Conservation (phyloP, 2,113 vertebrate genomes). For the Callithrix jacchus region DNA sequence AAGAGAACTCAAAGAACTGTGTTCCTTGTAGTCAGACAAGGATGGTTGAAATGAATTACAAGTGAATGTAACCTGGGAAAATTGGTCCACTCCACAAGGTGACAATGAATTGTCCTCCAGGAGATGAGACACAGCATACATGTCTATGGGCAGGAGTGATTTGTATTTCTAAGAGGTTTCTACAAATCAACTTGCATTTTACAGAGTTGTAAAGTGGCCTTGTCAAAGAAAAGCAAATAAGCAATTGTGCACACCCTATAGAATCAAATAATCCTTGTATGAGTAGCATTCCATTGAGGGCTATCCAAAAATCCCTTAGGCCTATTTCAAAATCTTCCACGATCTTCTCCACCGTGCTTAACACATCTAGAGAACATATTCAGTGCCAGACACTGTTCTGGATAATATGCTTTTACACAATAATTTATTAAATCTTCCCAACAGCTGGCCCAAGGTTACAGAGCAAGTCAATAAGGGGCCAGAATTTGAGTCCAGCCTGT, state of each 20-base stretch:
- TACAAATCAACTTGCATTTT: neutral
- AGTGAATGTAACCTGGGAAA: neutral
- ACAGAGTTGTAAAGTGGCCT: neutral
- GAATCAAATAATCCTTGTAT: neutral
- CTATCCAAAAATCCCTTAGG: neutral
- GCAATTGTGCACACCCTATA: too few species aligned
- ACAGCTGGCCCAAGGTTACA: neutral
- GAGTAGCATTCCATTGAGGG: too few species aligned
- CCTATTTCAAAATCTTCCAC: neutral
- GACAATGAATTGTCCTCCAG: too few species aligned
- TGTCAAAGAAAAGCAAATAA: neutral
- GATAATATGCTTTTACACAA: neutral
- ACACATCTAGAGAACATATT: accelerated
- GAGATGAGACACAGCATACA: neutral
- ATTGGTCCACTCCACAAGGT: accelerated
- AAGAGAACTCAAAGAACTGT: neutral
- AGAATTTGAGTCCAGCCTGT: neutral
- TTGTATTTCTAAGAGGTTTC: neutral
- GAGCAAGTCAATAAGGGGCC: neutral
- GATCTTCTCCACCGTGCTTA: neutral
- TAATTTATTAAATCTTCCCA: neutral
- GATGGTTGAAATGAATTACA: neutral
- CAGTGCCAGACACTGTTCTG: neutral
- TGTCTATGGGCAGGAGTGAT: neutral
- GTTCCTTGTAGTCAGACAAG: neutral